Conservation (phyloP, 2,888 invertebrate genomes). For the Agapetus fuscipes region DNA sequence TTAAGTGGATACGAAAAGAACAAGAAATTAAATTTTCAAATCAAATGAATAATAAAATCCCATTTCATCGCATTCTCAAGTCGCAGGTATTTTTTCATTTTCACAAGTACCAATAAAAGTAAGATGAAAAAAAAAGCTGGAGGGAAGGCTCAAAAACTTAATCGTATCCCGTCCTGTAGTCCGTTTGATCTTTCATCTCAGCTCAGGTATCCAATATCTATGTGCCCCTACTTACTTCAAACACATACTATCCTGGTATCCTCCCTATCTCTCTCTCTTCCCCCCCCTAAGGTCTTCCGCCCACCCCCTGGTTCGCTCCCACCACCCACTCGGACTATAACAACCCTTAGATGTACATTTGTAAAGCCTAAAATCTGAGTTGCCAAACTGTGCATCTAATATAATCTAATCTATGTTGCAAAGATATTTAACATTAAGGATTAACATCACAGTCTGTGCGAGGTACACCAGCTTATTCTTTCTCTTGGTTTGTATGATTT, state of each 20-base stretch:
- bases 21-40: no score
- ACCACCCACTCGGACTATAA: background rate
- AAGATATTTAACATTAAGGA: no score
- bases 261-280: conserved; percentile 1
- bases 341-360: background rate
- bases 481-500: no score
- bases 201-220: conserved; percentile 19
- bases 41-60: no score
- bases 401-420: no score
- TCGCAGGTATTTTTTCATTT: background rate
- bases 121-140: conserved; percentile 16
- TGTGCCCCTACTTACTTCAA: conserved; percentile 8
- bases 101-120: conserved; percentile 9
- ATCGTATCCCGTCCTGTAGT: conserved; percentile 12
- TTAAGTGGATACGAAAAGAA: no score
- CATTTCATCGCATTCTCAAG: no score
- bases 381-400: no score
- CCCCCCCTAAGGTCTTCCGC: background rate
- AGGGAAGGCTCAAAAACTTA: conserved; percentile 18
- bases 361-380: background rate
- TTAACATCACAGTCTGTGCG: no score
- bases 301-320: background rate
- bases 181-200: conserved; percentile 20
- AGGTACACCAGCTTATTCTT: no score
- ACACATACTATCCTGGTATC: conserved; percentile 7